Evolutionary conservation across 2,888 invertebrate species (phyloP).

Genomic region (Allolobophora icterica): DNA sequence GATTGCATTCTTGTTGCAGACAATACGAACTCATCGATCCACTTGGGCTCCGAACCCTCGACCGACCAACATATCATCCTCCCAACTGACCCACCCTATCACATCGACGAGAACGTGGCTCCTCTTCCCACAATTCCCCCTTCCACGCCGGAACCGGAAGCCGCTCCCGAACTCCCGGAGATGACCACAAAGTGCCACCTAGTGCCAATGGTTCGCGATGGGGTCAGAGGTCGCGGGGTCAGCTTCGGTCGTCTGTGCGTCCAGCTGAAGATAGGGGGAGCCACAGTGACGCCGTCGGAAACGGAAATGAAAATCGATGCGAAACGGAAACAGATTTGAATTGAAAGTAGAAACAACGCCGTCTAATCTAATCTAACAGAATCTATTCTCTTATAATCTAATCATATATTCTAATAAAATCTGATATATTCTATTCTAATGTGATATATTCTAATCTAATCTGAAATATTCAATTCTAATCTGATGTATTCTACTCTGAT

Average conservation of each 20-base stretch:
- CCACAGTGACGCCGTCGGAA: not conserved
- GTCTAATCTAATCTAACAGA: too few relatives aligned
- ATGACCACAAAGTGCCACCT: not conserved
- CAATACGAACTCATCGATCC: not conserved
- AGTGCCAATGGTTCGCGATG: not conserved
- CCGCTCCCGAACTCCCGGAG: not conserved
- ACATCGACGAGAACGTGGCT: not conserved
- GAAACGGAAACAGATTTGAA: not conserved
- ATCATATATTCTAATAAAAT: too few relatives aligned
- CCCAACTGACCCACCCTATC: not conserved
- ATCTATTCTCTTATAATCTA: too few relatives aligned
- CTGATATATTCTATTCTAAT: too few relatives aligned
- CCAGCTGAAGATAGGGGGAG: not conserved
- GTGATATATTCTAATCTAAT: too few relatives aligned
- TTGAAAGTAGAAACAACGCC: not conserved
- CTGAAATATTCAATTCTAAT: too few relatives aligned
- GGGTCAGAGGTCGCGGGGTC: not conserved
- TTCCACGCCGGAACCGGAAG: not conserved
- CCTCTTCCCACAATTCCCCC: not conserved
- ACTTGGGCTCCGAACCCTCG: not conserved
- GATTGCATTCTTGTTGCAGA: not conserved
- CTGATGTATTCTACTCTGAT: too few relatives aligned
- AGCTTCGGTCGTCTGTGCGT: not conserved
- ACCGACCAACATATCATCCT: not conserved
- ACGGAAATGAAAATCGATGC: not conserved